Conservation (phyloP, 2,113 vertebrate species). For the Andinoacara biseriatus region DNA sequence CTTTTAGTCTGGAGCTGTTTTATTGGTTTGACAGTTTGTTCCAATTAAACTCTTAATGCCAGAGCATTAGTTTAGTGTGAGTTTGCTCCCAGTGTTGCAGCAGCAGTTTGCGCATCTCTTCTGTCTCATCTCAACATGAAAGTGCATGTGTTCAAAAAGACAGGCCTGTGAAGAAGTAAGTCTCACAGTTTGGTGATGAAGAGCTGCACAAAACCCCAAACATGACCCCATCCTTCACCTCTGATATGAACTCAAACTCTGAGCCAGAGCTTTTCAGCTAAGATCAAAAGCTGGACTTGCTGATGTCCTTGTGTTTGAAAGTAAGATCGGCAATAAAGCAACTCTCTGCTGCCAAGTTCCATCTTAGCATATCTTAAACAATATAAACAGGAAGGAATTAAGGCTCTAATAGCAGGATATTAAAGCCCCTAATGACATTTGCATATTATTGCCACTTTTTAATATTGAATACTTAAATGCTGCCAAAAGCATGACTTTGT, state of each 20-base stretch:
- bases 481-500: not conserved
- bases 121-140: not conserved
- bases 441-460: too few species aligned
- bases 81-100: not conserved
- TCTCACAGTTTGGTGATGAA: not conserved
- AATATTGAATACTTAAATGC: too few species aligned
- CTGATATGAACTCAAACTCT: not conserved
- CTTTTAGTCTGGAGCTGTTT: conserved; percentile 3
- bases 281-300: not conserved
- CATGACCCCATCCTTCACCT: not conserved
- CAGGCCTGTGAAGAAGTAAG: accelerated
- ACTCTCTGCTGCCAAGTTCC: not conserved
- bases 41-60: not conserved
- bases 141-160: not conserved
- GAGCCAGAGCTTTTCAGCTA: not conserved
- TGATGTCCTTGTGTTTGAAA: not conserved
- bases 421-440: too few species aligned
- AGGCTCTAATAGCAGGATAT: not conserved
- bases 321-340: not conserved
- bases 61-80: not conserved
- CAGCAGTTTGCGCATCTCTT: not conserved
- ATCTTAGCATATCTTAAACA: not conserved
- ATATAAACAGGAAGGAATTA: not conserved
- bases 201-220: not conserved
- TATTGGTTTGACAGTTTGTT: conserved; percentile 15